A percentile compares a stretch with the other conserved stretches of the same genome.
These are phyloP conservation scores for Tanypteryx hageni DNA, from an alignment of 2,888 invertebrate genomes.

Conservation along the genomic window DNA sequence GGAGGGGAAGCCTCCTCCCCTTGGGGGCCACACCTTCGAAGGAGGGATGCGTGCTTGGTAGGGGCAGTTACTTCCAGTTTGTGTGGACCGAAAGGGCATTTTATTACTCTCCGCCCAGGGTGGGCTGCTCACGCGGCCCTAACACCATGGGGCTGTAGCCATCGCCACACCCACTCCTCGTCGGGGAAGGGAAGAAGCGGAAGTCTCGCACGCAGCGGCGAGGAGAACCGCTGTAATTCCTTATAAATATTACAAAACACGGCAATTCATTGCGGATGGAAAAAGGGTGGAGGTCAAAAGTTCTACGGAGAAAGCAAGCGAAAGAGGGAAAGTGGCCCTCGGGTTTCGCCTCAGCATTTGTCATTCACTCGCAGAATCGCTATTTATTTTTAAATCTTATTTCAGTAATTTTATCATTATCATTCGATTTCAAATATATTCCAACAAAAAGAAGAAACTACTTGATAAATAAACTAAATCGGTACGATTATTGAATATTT, in stretches of 20 bases:
- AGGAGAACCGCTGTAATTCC: constrained; percentile 36
- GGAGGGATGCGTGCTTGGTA: neutral
- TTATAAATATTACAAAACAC: constrained; percentile 60
- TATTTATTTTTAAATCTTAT: too few species aligned
- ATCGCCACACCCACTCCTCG: constrained; percentile 41
- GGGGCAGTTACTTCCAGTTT: constrained; percentile 61
- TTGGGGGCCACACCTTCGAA: neutral
- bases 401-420: too few species aligned
- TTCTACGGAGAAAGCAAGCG: neutral
- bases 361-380: too few species aligned
- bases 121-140: neutral
- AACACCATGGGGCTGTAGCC: constrained; percentile 5
- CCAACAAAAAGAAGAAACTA: too few species aligned
- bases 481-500: too few species aligned
- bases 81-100: constrained; percentile 58
- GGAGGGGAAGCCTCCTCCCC: neutral
- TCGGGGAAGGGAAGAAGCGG: neutral
- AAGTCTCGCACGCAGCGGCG: neutral
- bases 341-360: too few species aligned
- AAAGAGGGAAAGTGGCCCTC: neutral
- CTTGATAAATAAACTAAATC: too few species aligned
- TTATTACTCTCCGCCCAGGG: constrained; percentile 12
- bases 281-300: neutral
- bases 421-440: too few species aligned
- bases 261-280: constrained; percentile 26